Evolutionary conservation across 2,113 vertebrate genomes (phyloP).

Genomic region (Empidonax alnorum): DNA sequence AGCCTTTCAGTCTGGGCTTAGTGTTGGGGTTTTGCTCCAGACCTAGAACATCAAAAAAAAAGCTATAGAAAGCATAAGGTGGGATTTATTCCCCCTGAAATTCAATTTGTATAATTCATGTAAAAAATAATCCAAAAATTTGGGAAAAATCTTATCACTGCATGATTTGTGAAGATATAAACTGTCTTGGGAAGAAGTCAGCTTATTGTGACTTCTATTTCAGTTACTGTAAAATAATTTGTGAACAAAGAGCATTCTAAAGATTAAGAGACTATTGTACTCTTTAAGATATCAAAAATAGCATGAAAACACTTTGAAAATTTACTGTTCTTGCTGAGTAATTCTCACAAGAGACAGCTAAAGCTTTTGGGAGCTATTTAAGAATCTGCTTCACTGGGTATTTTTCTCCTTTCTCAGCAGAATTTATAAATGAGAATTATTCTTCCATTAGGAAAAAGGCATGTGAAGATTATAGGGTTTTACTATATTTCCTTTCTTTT

Average conservation of each 20-base stretch:
- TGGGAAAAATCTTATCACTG: neutral
- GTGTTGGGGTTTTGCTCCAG: neutral
- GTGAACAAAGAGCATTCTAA: neutral
- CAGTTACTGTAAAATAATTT: neutral
- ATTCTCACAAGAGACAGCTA: neutral
- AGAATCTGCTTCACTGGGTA: neutral
- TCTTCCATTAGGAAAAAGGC: neutral
- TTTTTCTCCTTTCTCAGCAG: neutral
- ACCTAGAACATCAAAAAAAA: neutral
- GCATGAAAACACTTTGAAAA: neutral
- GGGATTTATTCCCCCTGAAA: neutral
- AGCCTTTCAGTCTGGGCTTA: neutral
- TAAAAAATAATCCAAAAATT: neutral
- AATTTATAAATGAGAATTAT: neutral
- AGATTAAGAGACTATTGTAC: neutral
- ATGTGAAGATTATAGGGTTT: neutral
- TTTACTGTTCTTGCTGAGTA: neutral
- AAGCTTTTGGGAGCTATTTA: neutral
- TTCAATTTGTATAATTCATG: neutral
- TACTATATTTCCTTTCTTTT: neutral
- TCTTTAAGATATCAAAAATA: conserved; percentile 2
- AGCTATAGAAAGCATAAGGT: neutral
- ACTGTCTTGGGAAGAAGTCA: neutral
- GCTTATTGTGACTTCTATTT: neutral
- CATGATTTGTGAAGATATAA: neutral